These are phyloP conservation scores for Ladona fulva DNA, from an alignment of 1,140 invertebrate species.

Conservation along the genomic window DNA sequence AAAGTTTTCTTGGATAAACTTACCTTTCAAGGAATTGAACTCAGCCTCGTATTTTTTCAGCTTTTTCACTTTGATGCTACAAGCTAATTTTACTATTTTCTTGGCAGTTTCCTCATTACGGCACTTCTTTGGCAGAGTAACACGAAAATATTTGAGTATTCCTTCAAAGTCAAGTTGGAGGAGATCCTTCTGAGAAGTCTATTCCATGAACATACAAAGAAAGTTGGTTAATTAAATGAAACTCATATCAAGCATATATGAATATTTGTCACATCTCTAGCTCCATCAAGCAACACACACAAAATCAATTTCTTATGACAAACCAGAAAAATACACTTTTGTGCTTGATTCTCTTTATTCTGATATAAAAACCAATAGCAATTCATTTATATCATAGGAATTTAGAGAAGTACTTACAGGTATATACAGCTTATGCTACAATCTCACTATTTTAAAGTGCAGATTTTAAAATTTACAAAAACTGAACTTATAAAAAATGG, in stretches of 20 bases:
- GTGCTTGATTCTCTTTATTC: no score
- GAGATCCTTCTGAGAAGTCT: constrained; percentile 85
- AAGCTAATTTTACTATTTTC: constrained; percentile 81
- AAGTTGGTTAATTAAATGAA: constrained; percentile 13
- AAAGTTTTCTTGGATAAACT: not conserved
- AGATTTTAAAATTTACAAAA: no score
- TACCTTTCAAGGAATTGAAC: constrained; percentile 71
- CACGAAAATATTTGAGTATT: constrained; percentile 84
- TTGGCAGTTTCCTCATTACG: constrained; percentile 80
- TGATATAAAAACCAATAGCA: no score
- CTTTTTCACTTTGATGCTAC: constrained; percentile 86
- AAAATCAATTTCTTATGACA: no score
- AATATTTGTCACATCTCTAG: no score
- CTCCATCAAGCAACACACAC: no score
- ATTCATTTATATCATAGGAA: no score
- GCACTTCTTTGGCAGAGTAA: constrained; percentile 93
- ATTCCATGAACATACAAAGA: constrained; percentile 27
- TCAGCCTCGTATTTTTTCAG: constrained; percentile 94
- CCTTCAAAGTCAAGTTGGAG: constrained; percentile 93
- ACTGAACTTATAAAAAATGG: no score
- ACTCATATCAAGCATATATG: not conserved
- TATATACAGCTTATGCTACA: no score
- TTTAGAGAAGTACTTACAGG: no score
- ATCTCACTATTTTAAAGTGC: no score
- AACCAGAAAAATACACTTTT: no score